These are phyloP conservation scores for Gymnodraco acuticeps DNA, from an alignment of 2,797 vertebrate genomes.

Conservation along the genomic window DNA sequence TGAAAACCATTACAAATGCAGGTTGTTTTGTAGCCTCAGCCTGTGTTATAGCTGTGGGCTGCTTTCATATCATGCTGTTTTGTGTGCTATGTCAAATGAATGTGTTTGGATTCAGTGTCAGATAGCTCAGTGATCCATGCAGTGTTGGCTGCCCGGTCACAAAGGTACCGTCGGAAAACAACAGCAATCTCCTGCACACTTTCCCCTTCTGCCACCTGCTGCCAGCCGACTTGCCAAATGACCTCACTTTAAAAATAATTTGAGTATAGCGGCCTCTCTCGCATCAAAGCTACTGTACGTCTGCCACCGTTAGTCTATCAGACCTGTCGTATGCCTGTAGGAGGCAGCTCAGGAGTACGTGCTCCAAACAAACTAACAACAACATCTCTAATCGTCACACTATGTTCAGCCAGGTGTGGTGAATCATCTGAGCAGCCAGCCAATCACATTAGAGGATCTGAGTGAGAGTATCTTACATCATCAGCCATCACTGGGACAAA, in stretches of 20 bases:
- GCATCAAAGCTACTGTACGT: not conserved
- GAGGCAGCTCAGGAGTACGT: not conserved
- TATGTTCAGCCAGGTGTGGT: slow-evolving; percentile 40
- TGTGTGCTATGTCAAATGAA: not conserved
- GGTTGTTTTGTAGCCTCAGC: not conserved
- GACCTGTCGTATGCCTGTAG: not conserved
- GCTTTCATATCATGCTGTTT: not conserved
- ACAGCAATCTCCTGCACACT: not conserved
- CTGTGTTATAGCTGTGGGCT: not conserved
- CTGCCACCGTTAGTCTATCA: not conserved
- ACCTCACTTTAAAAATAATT: not conserved
- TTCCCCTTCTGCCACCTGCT: not conserved
- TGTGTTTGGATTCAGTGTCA: too few species aligned
- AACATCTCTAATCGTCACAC: slow-evolving; percentile 30
- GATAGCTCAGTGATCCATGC: not conserved
- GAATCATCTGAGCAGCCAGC: slow-evolving; percentile 46
- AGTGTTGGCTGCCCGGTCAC: not conserved
- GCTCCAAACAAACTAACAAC: slow-evolving; percentile 38
- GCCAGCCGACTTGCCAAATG: not conserved
- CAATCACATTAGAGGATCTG: slow-evolving; percentile 72
- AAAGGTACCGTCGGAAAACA: not conserved
- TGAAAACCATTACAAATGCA: not conserved
- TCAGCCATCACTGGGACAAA: slow-evolving; percentile 52
- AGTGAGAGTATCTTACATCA: slow-evolving; percentile 59
- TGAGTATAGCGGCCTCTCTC: not conserved